Evolutionary conservation across 1,140 invertebrate genomes (phyloP).

Genomic region (Drosophila ananassae): DNA sequence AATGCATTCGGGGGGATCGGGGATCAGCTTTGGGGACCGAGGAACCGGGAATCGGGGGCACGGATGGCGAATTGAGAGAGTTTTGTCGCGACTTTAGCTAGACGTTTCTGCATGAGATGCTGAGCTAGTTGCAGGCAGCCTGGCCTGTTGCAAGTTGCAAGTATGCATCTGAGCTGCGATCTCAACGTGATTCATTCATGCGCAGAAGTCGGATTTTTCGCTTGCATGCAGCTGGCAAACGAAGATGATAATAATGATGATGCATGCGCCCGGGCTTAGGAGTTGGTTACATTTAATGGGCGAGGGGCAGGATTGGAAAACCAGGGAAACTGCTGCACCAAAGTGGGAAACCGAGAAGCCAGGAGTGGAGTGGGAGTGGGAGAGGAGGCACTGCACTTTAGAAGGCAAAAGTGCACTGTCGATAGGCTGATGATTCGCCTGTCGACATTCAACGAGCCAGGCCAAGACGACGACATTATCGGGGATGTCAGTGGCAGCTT

Average conservation of each 20-base stretch:
- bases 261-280: constrained; percentile 48
- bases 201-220: constrained; percentile 74
- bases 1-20: neutral
- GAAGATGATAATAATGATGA: constrained; percentile 72
- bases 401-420: constrained; percentile 63
- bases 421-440: constrained; percentile 73
- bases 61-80: constrained; percentile 57
- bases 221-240: constrained; percentile 61
- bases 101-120: constrained; percentile 62
- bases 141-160: constrained; percentile 3
- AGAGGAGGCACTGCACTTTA: constrained; percentile 27
- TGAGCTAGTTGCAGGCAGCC: neutral
- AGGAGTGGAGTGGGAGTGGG: neutral
- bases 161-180: constrained; percentile 46
- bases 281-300: constrained; percentile 33
- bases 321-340: no score
- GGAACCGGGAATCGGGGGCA: neutral
- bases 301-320: neutral
- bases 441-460: constrained; percentile 65
- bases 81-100: constrained; percentile 82
- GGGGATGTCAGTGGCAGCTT: constrained; percentile 58
- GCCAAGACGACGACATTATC: constrained; percentile 75
- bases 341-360: neutral
- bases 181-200: constrained; percentile 72
- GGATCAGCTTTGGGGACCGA: neutral